phyloP scores from a whole-genome alignment of 2,113 vertebrate species.

The Orthonyx spaldingii region DNA sequence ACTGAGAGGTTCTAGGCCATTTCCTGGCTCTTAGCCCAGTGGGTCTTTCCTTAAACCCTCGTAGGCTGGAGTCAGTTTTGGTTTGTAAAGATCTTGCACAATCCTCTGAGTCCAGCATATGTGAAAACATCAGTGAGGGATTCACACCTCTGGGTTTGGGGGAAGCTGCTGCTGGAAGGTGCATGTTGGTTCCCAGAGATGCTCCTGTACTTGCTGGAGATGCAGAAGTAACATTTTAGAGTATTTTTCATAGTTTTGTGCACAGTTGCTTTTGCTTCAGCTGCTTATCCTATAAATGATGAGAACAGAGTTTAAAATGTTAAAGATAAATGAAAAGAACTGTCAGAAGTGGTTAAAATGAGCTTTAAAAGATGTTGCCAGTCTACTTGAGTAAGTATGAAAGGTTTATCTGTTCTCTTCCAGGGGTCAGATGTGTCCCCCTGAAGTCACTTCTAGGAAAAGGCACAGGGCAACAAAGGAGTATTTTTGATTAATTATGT shows the following conservation, averaged over 20 bases:
- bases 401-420: background rate
- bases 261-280: background rate
- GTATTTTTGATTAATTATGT: background rate
- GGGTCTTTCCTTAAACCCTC: background rate
- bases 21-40: background rate
- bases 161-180: background rate
- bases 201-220: background rate
- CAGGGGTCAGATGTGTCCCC: background rate
- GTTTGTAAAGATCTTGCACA: background rate
- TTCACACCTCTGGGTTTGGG: background rate
- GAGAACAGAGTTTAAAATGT: background rate
- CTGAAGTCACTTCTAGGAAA: background rate
- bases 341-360: background rate
- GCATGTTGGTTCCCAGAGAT: fast-evolving
- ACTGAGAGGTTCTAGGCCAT: background rate
- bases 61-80: background rate
- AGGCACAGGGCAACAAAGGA: background rate
- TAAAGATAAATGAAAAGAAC: background rate
- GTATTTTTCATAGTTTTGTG: background rate
- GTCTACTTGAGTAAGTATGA: fast-evolving
- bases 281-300: background rate
- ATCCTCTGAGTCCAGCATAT: background rate
- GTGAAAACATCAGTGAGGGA: background rate
- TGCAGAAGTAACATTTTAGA: background rate
- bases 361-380: background rate